Percentiles rank a stretch among this genome's conserved stretches.
Conservation (phyloP, 2,888 invertebrate species). For the Rotaria socialis region DNA sequence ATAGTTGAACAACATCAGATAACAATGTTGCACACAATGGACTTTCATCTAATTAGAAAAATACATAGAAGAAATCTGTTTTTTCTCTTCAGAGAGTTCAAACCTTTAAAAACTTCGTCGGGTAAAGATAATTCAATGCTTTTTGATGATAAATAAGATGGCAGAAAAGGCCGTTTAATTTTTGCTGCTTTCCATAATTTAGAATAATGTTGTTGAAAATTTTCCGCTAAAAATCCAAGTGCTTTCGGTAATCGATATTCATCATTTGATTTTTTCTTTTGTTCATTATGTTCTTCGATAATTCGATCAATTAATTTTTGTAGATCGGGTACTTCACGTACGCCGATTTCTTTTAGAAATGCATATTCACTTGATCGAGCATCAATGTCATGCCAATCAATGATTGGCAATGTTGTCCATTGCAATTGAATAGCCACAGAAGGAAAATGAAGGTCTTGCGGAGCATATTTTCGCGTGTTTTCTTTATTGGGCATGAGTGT, state of each 20-base stretch:
- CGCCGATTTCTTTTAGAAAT: constrained; percentile 30
- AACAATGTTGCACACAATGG: constrained; percentile 12
- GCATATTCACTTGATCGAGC: constrained; percentile 1
- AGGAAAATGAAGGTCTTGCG: constrained; percentile 13
- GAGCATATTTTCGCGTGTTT: neutral
- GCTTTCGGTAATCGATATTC: neutral
- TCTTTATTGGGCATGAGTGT: neutral
- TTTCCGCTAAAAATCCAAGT: neutral
- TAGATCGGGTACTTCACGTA: neutral
- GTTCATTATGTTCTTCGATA: neutral
- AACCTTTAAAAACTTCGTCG: constrained; percentile 35
- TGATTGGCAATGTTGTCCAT: neutral
- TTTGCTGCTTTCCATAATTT: constrained; percentile 12
- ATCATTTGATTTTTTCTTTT: neutral
- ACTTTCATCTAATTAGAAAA: neutral
- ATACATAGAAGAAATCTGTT: neutral
- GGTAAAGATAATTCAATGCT: neutral
- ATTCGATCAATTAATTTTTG: constrained; percentile 3
- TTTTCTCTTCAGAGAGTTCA: neutral
- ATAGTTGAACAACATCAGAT: neutral
- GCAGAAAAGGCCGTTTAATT: constrained; percentile 1
- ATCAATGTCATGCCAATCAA: constrained; percentile 33
- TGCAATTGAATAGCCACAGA: neutral
- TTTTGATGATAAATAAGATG: neutral
- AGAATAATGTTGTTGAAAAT: constrained; percentile 34